Conservation (phyloP, 1,140 invertebrate species). For the Antheraea pernyi region DNA sequence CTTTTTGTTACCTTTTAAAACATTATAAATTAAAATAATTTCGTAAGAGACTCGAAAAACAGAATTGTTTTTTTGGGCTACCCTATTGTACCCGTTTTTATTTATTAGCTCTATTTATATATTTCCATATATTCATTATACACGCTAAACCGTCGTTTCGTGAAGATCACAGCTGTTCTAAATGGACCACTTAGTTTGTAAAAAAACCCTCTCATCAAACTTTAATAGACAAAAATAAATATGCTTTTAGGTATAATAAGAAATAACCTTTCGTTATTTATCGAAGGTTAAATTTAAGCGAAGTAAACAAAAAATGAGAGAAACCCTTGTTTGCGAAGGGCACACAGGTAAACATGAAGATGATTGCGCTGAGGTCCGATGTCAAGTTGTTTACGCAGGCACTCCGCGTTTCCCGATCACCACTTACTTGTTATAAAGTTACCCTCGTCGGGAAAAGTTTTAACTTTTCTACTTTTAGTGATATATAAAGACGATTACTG, state of each 20-base stretch:
- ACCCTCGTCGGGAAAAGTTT: background rate
- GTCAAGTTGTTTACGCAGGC: conserved; percentile 11
- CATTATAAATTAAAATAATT: too few species aligned
- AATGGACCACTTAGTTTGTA: too few species aligned
- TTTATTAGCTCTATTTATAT: too few species aligned
- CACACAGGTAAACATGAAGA: conserved; percentile 9
- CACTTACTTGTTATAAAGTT: conserved; percentile 9
- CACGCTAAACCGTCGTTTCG: too few species aligned
- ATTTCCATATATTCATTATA: too few species aligned
- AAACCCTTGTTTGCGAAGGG: background rate
- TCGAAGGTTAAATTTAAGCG: conserved; percentile 5
- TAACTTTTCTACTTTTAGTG: conserved; percentile 11
- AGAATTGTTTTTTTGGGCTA: too few species aligned
- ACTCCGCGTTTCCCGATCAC: conserved; percentile 11
- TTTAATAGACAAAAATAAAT: background rate
- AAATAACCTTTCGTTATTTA: conserved; percentile 1
- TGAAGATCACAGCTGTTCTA: too few species aligned
- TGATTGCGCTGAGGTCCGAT: conserved; percentile 15
- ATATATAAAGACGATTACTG: background rate
- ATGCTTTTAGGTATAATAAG: background rate
- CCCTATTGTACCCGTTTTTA: too few species aligned
- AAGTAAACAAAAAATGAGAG: background rate
- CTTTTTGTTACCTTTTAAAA: too few species aligned
- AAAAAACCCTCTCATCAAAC: too few species aligned
- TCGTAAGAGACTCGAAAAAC: too few species aligned